phyloP scores from a whole-genome alignment of 2,888 invertebrate species.

The Pristionchus arcanus region DNA sequence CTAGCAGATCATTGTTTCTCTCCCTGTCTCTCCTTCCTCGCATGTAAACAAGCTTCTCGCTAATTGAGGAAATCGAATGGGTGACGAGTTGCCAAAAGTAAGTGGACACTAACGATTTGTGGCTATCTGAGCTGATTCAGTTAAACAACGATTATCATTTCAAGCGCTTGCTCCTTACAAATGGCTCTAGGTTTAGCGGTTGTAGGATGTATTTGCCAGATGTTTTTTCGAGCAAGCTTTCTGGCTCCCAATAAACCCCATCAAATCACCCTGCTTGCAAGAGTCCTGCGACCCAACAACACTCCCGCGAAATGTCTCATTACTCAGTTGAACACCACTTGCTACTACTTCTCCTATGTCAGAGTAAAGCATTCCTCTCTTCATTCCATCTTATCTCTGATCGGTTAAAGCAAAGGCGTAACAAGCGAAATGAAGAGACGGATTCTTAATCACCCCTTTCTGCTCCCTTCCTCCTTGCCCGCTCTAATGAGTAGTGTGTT shows the following conservation, averaged over 20 bases:
- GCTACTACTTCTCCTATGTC: background rate
- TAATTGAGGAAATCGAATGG: background rate
- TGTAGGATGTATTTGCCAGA: too few species aligned
- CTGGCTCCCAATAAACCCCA: too few species aligned
- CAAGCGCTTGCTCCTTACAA: too few species aligned
- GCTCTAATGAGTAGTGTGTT: constrained; percentile 41
- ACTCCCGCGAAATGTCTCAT: background rate
- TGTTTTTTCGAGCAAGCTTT: too few species aligned
- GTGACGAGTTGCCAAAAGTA: background rate
- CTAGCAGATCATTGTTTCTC: constrained; percentile 25
- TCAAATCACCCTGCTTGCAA: background rate
- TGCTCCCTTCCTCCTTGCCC: background rate
- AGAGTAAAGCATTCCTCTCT: background rate
- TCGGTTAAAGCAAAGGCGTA: background rate
- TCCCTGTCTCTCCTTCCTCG: background rate
- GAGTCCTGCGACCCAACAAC: background rate
- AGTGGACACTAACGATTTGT: background rate
- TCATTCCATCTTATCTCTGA: background rate
- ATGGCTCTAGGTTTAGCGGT: too few species aligned
- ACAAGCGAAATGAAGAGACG: background rate
- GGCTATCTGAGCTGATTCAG: too few species aligned
- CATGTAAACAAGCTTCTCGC: background rate
- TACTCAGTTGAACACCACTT: constrained; percentile 18
- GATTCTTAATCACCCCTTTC: background rate
- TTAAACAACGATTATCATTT: too few species aligned